These are phyloP conservation scores for Lycaon pictus DNA, from an alignment of 2,113 vertebrate genomes.

Conservation along the genomic window DNA sequence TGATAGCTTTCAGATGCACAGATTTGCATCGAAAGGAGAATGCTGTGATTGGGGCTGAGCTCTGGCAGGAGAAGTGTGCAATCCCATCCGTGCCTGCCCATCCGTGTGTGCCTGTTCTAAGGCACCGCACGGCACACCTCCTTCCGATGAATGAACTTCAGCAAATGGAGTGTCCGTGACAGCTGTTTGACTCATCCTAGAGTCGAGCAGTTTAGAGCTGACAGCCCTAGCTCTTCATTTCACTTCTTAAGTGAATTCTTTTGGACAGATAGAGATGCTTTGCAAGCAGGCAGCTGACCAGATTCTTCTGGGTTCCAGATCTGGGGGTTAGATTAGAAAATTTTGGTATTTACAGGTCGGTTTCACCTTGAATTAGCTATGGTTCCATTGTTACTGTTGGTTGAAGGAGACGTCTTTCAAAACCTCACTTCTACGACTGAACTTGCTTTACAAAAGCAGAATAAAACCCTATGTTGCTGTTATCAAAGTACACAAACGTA, in stretches of 20 bases:
- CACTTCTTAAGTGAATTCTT: neutral
- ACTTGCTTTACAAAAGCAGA: slow-evolving; percentile 37
- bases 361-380: slow-evolving; percentile 37
- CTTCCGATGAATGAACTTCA: slow-evolving; percentile 25
- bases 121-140: neutral
- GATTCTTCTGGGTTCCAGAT: neutral
- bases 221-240: neutral
- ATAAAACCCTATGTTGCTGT: neutral
- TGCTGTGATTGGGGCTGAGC: neutral
- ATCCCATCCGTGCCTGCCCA: neutral
- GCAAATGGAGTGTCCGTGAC: neutral
- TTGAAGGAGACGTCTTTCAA: slow-evolving; percentile 29
- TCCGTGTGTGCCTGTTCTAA: neutral
- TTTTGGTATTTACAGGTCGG: neutral
- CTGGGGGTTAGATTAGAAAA: neutral
- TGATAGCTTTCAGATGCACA: slow-evolving; percentile 35
- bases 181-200: neutral
- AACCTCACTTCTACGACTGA: neutral
- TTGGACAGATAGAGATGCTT: neutral
- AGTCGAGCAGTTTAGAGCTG: neutral
- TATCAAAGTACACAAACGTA: neutral
- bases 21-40: slow-evolving; percentile 61
- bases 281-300: neutral
- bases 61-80: neutral
- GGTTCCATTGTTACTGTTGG: neutral